phyloP scores from a whole-genome alignment of 2,113 vertebrate genomes.

The Neodon shergylaensis region DNA sequence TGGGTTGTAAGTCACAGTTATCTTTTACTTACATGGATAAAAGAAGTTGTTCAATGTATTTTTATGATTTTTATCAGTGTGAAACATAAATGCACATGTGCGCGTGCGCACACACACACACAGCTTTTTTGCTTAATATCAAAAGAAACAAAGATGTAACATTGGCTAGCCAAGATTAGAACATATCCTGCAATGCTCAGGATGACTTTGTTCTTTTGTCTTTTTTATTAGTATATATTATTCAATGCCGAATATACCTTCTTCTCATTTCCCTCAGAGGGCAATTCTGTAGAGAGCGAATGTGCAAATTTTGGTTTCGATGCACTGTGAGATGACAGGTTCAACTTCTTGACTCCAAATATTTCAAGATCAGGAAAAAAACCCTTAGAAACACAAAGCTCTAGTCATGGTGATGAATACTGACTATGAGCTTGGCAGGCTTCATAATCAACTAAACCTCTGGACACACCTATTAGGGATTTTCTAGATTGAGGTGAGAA shows the following conservation, averaged over 20 bases:
- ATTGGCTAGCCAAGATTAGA: background rate
- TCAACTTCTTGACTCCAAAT: background rate
- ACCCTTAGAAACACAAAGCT: background rate
- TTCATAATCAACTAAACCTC: background rate
- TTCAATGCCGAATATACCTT: background rate
- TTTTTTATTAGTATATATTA: background rate
- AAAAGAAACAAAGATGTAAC: conserved; percentile 14
- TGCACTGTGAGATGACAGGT: background rate
- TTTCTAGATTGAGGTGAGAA: background rate
- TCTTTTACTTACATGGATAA: background rate
- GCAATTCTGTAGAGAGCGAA: conserved; percentile 4
- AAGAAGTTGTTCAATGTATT: conserved; percentile 23
- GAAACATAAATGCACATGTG: background rate
- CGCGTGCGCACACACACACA: accelerated
- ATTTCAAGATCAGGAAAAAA: conserved; percentile 22
- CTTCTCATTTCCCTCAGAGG: background rate
- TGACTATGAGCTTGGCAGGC: background rate
- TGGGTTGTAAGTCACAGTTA: background rate
- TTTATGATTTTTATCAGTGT: background rate
- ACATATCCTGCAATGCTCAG: background rate
- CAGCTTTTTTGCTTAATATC: background rate
- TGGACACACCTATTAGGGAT: background rate
- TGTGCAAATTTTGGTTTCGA: background rate
- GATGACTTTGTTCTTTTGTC: background rate
- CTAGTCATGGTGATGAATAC: background rate